Conservation (phyloP, 64 coral and sea anemone genomes). For the Porites lutea region DNA sequence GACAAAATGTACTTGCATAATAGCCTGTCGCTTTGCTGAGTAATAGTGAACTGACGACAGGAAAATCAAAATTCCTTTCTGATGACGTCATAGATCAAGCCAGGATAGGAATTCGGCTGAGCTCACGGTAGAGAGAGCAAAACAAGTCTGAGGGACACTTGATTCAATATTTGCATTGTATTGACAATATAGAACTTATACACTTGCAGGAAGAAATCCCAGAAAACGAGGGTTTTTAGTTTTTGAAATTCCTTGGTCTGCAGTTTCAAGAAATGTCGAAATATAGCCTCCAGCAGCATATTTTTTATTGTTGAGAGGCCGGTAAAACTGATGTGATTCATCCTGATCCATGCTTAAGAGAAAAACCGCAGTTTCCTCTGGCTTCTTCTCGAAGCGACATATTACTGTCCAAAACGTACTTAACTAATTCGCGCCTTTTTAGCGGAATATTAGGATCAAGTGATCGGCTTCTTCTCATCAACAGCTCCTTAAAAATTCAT, state of each 20-base stretch:
- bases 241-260: background rate
- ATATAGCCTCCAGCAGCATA: slow-evolving; percentile 7
- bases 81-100: slow-evolving; percentile 28
- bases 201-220: background rate
- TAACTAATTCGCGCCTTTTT: slow-evolving; percentile 4
- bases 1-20: background rate
- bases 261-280: background rate
- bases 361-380: background rate
- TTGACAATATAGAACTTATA: background rate
- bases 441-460: background rate
- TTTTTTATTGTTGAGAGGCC: background rate
- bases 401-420: background rate
- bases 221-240: background rate
- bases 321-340: background rate
- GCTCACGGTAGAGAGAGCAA: background rate
- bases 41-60: background rate
- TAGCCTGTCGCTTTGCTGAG: background rate
- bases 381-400: background rate
- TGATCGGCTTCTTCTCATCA: slow-evolving; percentile 19
- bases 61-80: slow-evolving; percentile 1
- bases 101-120: background rate
- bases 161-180: slow-evolving; percentile 21
- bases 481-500: slow-evolving; percentile 54
- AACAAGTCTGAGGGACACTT: background rate
- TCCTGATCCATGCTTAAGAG: background rate